Evolutionary conservation across 2,113 vertebrate species (phyloP), one percentile per base, ranked within the genome.

Genomic region (Dasyornis broadbenti): DNA sequence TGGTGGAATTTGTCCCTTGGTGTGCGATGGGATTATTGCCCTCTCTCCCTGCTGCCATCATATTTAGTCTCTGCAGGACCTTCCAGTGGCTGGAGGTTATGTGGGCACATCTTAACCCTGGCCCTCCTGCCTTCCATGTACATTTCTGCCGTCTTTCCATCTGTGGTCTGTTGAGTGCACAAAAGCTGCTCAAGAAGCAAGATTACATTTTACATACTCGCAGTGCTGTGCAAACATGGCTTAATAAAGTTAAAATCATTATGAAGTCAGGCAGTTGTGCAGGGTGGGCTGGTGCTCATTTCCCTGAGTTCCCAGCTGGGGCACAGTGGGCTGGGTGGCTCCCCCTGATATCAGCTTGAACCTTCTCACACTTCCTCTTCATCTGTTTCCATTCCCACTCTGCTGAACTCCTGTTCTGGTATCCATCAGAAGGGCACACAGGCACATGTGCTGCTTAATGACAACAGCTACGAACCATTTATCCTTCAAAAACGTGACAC

Each of bases 51-150:
- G 75, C 80, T 78, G 65, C 81, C 60, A 31, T 72, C 54, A 2
- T 75, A 33, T 87, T 92, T 80, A 42, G 63, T 89, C 84, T 95
- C 90, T 89, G 81, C 82, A 90, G 86, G 90, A 63, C 75, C 20
- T 76, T 82, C 40, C 57, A 78, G 63, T 53, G 75, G n/a, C 78
- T 64, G 33, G 57, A 89, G 93, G 75, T 91, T 64, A 28, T 18
- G 31, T 81, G 88, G 60, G 54, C 71, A 54, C 40, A 42, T 49
- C 82, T 59, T 73, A 93, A 84, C 10, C 49, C 31, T 10, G 5
- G 20, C 2, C 0, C 33, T 87, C 28, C 65, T 0, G 0, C 50
- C 78, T 81, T 79, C 44, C 45, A 0, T 37, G 57, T 53, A 59
- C 1, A 0, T 91, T 96, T 84, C n/a, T 59, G 81, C 59, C 17